Base-by-base conservation (phyloP, 1,140 invertebrate species). In the Diabrotica undecimpunctata region DNA sequence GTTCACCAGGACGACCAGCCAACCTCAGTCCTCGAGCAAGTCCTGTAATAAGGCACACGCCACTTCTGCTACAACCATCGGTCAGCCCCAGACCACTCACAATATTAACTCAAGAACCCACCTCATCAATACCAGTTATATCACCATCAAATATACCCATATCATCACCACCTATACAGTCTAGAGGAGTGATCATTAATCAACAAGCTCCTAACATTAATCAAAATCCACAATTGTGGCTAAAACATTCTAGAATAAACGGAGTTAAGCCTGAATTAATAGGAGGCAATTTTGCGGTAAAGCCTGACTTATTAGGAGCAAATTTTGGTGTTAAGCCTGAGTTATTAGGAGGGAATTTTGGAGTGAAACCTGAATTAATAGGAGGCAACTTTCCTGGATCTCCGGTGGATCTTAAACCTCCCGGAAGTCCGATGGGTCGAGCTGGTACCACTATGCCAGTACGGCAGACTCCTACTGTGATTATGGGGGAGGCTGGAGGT, bases 401-500 rank as follows among this genome's bases (percentile, higher is more conserved):
- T 79, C 88, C 38, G 87, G 87, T 67, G 83, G 87, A 50, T 82
- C 84, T 66, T 80, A 81, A 89, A 82, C 80, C 86, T 73, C 78
- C 70, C 81, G 84, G 65, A 79, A 83, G 52, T 63, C 69, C 72
- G 4, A 63, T 70, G 41, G 25, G 57, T 6, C 38, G 70, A 38
- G 52, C 62, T 0, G 81, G 86, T 68, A 83, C 84, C 65, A 83
- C 82, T 57, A 82, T 86, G 53, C 83, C 85, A 72, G 77, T 83
- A 74, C 79, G 90, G 69, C 86, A 89, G 65, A 89, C 91, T n/a
- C 92, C 92, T 6, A 91, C 90, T 8, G 92, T 93, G 63, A 91
- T 93, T 64, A 94, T 94, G 91, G 92, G 92, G 36, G 93, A 95
- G 77, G 91, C 91, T 5, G 93, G 93, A 41, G 93, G 93, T 10